phyloP scores from a whole-genome alignment of 2,888 invertebrate genomes.

The Macropis europaea region DNA sequence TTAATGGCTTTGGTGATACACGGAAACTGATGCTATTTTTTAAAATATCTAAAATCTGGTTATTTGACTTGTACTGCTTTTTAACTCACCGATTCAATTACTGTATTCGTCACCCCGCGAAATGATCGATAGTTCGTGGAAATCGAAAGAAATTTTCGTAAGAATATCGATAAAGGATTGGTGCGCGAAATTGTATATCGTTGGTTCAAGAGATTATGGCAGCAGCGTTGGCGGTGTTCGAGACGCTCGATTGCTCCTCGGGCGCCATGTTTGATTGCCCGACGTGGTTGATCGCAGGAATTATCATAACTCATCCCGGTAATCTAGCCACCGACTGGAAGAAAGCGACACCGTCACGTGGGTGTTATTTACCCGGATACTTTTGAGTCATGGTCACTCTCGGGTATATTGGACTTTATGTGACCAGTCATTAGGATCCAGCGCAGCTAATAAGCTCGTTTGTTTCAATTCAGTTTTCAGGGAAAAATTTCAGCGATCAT shows the following conservation, averaged over 20 bases:
- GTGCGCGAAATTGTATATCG: slow-evolving; percentile 12
- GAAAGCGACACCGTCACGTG: slow-evolving; percentile 70
- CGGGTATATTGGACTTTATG: slow-evolving; percentile 62
- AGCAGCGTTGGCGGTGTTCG: slow-evolving; percentile 71
- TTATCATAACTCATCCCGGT: slow-evolving; percentile 76
- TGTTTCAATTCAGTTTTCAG: slow-evolving; percentile 53
- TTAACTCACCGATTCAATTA: no score
- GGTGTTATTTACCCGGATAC: slow-evolving; percentile 68
- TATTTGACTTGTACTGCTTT: no score
- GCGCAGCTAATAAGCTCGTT: slow-evolving; percentile 54
- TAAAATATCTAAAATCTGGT: no score
- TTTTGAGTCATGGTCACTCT: slow-evolving; percentile 63
- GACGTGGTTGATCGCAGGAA: slow-evolving; percentile 76
- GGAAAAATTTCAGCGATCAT: slow-evolving; percentile 48
- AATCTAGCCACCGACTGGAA: slow-evolving; percentile 72
- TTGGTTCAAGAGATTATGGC: slow-evolving; percentile 38
- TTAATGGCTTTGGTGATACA: no score
- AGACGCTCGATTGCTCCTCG: slow-evolving; percentile 72
- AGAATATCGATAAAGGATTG: no score
- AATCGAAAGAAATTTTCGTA: no score
- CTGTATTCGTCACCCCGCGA: no score
- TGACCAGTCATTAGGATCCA: slow-evolving; percentile 53
- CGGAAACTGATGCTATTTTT: no score
- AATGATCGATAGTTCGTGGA: no score
- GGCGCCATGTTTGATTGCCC: slow-evolving; percentile 78